Evolutionary conservation across 1,140 invertebrate genomes (phyloP).

Genomic region (Drepana arcuata): DNA sequence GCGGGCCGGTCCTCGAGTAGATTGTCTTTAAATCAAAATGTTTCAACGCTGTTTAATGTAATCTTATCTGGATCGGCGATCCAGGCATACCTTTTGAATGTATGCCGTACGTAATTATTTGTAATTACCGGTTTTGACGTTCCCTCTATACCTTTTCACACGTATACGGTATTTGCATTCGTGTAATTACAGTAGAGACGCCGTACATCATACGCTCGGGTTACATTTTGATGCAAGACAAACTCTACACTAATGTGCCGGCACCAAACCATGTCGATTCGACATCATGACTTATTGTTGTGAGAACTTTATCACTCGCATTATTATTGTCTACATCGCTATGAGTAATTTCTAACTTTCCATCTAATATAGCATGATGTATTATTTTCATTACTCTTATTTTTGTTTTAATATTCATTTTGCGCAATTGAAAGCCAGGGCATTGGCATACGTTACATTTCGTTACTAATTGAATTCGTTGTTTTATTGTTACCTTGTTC

Average conservation of each 20-base stretch:
- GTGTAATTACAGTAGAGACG: slow-evolving; percentile 54
- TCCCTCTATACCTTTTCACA: slow-evolving; percentile 66
- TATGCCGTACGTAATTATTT: slow-evolving; percentile 62
- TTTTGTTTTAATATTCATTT: slow-evolving; percentile 65
- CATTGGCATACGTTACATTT: slow-evolving; percentile 81
- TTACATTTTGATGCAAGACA: slow-evolving; percentile 61
- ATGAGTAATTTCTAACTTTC: slow-evolving; percentile 57
- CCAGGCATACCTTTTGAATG: slow-evolving; percentile 56
- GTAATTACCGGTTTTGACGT: slow-evolving; percentile 64
- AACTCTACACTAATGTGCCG: slow-evolving; percentile 39
- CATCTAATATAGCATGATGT: slow-evolving; percentile 68
- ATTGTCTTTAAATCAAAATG: slow-evolving; percentile 69
- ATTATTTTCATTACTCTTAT: slow-evolving; percentile 65
- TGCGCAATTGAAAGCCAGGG: slow-evolving; percentile 80
- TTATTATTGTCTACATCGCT: slow-evolving; percentile 50
- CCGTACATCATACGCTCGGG: slow-evolving; percentile 45
- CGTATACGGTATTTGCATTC: slow-evolving; percentile 63
- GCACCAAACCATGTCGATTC: slow-evolving; percentile 49
- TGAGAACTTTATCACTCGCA: slow-evolving; percentile 60
- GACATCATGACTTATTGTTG: slow-evolving; percentile 52
- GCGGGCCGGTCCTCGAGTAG: slow-evolving; percentile 37
- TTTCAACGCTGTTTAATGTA: slow-evolving; percentile 66
- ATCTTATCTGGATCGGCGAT: slow-evolving; percentile 63
- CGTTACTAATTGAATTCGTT: slow-evolving; percentile 65
- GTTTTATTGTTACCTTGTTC: slow-evolving; percentile 65